Evolutionary conservation across 1,140 invertebrate species (phyloP).

Genomic region (Sycobia sp.): DNA sequence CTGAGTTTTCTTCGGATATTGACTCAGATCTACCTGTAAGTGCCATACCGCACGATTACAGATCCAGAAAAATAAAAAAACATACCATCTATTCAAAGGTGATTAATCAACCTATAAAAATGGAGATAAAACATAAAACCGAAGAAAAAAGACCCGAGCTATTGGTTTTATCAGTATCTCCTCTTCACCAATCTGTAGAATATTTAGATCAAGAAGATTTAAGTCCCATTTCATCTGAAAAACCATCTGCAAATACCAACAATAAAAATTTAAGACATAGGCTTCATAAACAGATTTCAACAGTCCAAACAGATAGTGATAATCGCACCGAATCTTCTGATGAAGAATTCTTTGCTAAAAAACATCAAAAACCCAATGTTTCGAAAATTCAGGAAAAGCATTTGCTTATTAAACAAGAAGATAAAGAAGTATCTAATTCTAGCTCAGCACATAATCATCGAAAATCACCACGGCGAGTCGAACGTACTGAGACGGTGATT

Average conservation of each 20-base stretch:
- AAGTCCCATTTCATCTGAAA: neutral
- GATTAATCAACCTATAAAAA: neutral
- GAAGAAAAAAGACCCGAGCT: neutral
- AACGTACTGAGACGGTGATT: constrained; percentile 49
- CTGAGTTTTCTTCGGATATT: constrained; percentile 28
- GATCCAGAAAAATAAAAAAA: constrained; percentile 14
- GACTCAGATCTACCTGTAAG: constrained; percentile 23
- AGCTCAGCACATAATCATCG: neutral
- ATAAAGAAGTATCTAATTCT: neutral
- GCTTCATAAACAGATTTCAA: constrained; percentile 26
- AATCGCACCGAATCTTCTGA: constrained; percentile 21
- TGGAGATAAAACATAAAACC: neutral
- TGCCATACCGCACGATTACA: constrained; percentile 7
- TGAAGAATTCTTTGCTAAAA: constrained; percentile 17
- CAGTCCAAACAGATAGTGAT: neutral
- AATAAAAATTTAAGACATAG: neutral
- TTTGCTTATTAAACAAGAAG: constrained; percentile 1
- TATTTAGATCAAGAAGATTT: neutral
- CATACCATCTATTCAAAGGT: neutral
- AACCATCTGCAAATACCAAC: neutral
- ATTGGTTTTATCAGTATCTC: neutral
- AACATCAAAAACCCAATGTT: neutral
- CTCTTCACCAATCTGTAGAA: too few species aligned
- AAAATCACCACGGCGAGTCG: constrained; percentile 40
- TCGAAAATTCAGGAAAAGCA: constrained; percentile 17